phyloP scores from a whole-genome alignment of 2,113 vertebrate genomes.

The Myrmecophaga tridactyla region DNA sequence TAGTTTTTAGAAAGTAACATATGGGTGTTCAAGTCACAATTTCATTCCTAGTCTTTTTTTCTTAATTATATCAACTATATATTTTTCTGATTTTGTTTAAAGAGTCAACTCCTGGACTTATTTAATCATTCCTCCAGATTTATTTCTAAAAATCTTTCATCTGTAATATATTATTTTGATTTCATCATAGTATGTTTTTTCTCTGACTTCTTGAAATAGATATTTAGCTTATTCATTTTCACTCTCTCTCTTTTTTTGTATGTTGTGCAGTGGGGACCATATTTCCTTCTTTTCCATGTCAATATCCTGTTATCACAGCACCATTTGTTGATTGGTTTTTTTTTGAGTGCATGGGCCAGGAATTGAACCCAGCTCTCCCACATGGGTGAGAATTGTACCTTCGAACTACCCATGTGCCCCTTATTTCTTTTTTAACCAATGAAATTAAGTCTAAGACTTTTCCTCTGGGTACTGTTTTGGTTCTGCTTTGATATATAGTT shows the following conservation, averaged over 20 bases:
- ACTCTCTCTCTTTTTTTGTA: too few relatives aligned
- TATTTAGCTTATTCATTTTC: background rate
- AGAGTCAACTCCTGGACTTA: background rate
- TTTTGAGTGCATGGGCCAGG: too few relatives aligned
- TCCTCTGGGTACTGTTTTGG: background rate
- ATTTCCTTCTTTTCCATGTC: too few relatives aligned
- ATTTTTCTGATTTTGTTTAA: background rate
- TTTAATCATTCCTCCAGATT: background rate
- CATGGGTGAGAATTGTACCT: too few relatives aligned
- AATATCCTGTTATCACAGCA: too few relatives aligned
- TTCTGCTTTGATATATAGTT: background rate
- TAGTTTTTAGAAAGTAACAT: background rate
- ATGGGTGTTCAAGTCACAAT: background rate
- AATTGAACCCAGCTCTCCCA: too few relatives aligned
- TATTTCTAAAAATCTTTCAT: background rate
- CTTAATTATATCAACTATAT: background rate
- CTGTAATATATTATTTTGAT: background rate
- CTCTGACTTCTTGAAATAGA: background rate
- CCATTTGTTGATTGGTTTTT: too few relatives aligned
- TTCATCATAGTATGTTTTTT: background rate
- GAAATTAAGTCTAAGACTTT: background rate
- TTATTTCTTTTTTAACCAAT: background rate
- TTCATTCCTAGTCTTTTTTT: background rate
- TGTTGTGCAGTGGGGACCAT: too few relatives aligned
- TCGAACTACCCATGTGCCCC: too few relatives aligned